Evolutionary conservation across 2,888 invertebrate genomes (phyloP).

Genomic region (Tanytarsus gracilentus): DNA sequence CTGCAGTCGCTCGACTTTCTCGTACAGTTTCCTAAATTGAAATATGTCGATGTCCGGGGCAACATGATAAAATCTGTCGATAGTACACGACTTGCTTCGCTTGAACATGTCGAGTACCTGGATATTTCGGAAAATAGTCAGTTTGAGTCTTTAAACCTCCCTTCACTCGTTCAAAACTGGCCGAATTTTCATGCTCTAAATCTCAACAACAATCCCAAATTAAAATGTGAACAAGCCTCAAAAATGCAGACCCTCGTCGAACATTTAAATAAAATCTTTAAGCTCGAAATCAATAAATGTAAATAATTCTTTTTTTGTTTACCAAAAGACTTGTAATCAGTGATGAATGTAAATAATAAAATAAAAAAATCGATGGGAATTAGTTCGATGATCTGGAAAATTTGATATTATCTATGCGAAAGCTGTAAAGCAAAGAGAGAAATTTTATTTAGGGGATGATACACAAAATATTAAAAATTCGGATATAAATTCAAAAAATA

Average conservation of each 20-base stretch:
- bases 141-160: background rate
- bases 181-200: background rate
- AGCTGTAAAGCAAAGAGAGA: no score
- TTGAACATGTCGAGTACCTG: background rate
- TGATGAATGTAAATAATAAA: background rate
- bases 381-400: no score
- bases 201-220: conserved; percentile 1
- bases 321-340: background rate
- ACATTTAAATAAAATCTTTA: background rate
- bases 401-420: no score
- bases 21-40: conserved; percentile 9
- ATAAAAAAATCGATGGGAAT: background rate
- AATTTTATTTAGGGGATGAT: no score
- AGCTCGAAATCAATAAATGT: conserved; percentile 16
- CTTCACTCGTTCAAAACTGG: background rate
- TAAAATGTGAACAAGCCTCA: conserved; percentile 11
- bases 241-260: background rate
- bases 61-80: conserved; percentile 7
- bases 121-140: background rate
- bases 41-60: conserved; percentile 4
- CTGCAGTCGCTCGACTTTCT: background rate
- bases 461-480: no score
- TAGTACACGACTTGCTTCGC: background rate
- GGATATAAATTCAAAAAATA: no score
- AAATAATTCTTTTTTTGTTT: background rate